A percentile compares a stretch with the other conserved stretches of the same genome.
Evolutionary conservation across 2,797 vertebrate species (phyloP).

Genomic region (Eulemur mongoz): DNA sequence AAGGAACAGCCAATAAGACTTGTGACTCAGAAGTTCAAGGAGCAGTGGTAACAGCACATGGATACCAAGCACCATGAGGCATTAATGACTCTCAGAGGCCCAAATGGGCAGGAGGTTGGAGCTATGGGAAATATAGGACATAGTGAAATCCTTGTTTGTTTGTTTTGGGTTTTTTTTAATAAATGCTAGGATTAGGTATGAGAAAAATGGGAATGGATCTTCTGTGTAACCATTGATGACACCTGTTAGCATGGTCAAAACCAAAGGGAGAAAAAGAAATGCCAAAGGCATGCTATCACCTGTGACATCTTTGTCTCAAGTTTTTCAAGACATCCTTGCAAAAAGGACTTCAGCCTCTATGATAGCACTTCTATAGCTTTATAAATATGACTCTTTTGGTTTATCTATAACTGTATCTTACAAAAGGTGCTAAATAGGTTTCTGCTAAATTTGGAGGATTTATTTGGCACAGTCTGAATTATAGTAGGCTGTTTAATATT

Average conservation of each 20-base stretch:
- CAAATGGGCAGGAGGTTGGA: not conserved
- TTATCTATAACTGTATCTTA: not conserved
- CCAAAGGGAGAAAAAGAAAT: not conserved
- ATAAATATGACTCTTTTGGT: not conserved
- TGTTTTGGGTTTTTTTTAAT: not conserved
- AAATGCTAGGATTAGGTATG: not conserved
- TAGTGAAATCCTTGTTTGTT: not conserved
- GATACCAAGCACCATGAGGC: not conserved
- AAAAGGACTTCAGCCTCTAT: not conserved
- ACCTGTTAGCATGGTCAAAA: not conserved
- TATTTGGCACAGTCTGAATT: not conserved
- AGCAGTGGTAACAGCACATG: not conserved
- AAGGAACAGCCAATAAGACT: not conserved
- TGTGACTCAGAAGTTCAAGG: not conserved
- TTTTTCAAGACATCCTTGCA: not conserved
- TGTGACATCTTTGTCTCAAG: not conserved
- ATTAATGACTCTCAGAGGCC: not conserved
- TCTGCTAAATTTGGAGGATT: not conserved
- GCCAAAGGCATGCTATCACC: not conserved
- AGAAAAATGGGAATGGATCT: not conserved
- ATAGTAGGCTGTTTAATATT: not conserved
- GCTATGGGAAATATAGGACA: not conserved
- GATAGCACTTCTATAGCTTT: not conserved
- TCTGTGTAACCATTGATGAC: not conserved
- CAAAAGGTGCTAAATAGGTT: not conserved